phyloP scores from a whole-genome alignment of 2,113 vertebrate genomes.

The Sarotherodon lohbergeri region DNA sequence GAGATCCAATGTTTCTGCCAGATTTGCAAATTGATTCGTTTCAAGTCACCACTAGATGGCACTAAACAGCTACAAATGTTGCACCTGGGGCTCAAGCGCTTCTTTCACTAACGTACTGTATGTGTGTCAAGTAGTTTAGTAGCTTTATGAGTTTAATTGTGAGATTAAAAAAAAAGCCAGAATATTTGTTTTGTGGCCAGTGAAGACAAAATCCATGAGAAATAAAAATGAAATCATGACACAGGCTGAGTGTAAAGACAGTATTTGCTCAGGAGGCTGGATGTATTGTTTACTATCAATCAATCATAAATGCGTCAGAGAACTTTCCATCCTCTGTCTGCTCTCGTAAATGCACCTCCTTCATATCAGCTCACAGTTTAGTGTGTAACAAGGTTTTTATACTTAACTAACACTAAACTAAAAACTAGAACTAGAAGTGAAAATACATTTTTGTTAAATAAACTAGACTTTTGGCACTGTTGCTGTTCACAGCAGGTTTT shows the following conservation, averaged over 20 bases:
- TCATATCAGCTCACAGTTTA: neutral
- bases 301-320: neutral
- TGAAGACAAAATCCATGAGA: neutral
- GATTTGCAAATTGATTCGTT: neutral
- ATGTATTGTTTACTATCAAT: neutral
- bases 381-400: neutral
- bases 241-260: neutral
- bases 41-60: neutral
- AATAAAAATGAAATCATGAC: neutral
- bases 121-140: neutral
- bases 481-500: neutral
- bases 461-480: neutral
- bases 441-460: neutral
- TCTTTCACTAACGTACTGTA: neutral
- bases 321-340: neutral
- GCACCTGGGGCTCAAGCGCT: neutral
- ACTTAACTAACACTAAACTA: neutral
- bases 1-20: neutral
- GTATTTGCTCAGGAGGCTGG: neutral
- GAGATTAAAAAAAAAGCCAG: neutral
- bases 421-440: neutral
- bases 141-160: neutral
- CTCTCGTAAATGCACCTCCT: neutral
- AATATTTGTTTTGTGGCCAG: neutral
- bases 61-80: neutral